Conservation (phyloP, 2,888 invertebrate genomes). For the Acrocyrtus sp. region DNA sequence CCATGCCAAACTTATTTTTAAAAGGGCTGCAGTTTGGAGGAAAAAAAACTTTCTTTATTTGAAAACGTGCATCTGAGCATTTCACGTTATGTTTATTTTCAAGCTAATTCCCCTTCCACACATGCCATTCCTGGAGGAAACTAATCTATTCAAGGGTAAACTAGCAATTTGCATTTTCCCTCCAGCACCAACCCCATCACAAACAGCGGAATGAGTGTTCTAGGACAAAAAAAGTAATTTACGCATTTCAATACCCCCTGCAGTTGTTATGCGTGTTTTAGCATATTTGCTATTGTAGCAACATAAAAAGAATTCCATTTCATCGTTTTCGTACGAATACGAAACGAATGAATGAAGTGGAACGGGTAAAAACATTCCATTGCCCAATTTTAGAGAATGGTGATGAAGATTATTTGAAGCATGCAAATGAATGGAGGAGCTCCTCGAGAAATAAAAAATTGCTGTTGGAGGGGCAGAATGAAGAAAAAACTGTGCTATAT, state of each 20-base stretch:
- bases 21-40: no score
- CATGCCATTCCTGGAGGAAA: background rate
- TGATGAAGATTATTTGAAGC: no score
- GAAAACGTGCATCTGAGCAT: background rate
- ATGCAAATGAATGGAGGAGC: background rate
- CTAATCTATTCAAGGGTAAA: background rate
- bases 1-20: no score
- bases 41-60: background rate
- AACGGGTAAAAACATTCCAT: conserved; percentile 42
- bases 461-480: no score
- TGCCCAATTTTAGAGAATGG: background rate
- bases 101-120: background rate
- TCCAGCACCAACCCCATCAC: no score
- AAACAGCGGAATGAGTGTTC: background rate
- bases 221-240: background rate
- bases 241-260: background rate
- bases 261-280: background rate
- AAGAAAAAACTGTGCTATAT: background rate
- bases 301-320: no score
- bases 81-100: background rate
- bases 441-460: background rate
- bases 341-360: conserved; percentile 1
- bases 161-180: background rate
- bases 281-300: no score
- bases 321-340: background rate